Evolutionary conservation across 1,140 invertebrate genomes (phyloP), one percentile per base, ranked within the genome.

Genomic region (Lycorma delicatula): DNA sequence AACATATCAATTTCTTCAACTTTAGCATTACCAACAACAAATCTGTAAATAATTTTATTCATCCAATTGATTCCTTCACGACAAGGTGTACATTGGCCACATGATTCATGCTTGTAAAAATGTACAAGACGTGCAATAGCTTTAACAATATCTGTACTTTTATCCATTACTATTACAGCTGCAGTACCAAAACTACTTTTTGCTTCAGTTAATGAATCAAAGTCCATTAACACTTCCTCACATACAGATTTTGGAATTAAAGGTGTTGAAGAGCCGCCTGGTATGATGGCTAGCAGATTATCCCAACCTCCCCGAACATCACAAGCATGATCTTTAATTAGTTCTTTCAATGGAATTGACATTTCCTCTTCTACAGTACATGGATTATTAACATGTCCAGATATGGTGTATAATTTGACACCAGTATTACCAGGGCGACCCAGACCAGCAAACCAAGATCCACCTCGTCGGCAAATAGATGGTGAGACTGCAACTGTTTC

Each of bases 41-140:
- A 25, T 70, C 61, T 76, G 2, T 6, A 3, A 23, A 51, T 51
- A 6, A 51, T 51, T 16, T 16, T 51, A 9, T 27, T 76, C 77
- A 87, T 81, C 85, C 85, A 88, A 16, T 13, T 61, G 0, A 66
- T 56, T 7, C 86, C 87, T 70, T 91, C 87, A 22, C 87, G 72
- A 64, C 87, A 89, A 5, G 87, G 86, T 11, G 86, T 89, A 65
- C 86, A 89, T 72, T 87, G 87, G 20, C 86, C 86, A 73, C 86
- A 89, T 56, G 82, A 85, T 68, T 89, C 86, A 64, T 90, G 87
- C 67, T 85, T 84, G 68, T 90, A 89, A 69, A 89, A 89, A 28
- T 80, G 73, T 27, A 78, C 76, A 2, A 89, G 71, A 6, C 86
- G 72, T 12, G 81, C 79, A 60, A 89, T 87, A 31, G 85, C 86